These are phyloP conservation scores for Uloborus diversus DNA, from an alignment of 1,140 invertebrate species.

Conservation along the genomic window DNA sequence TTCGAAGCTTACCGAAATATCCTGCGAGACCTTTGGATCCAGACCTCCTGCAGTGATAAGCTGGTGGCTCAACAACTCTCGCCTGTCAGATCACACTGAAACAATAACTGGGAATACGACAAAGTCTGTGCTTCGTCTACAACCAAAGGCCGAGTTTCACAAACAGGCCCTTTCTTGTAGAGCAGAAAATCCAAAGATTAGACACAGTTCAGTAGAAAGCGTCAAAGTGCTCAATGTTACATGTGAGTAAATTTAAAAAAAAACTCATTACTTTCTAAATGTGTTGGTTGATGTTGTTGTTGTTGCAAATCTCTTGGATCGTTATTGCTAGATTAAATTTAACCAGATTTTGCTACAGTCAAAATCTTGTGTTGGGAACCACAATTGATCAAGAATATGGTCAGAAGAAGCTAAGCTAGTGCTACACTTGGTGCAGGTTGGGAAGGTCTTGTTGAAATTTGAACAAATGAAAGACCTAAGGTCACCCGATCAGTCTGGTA, in stretches of 20 bases:
- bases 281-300: neutral
- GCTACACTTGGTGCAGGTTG: too few species aligned
- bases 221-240: conserved; percentile 21
- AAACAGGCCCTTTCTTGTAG: conserved; percentile 1
- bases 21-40: conserved; percentile 58
- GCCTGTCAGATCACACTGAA: conserved; percentile 29
- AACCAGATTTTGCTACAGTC: neutral
- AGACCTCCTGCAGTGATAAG: conserved; percentile 58
- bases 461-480: too few species aligned
- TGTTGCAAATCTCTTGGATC: neutral
- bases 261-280: too few species aligned
- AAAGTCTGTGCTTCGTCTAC: conserved; percentile 17
- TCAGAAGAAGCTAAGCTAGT: neutral
- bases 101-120: conserved; percentile 34
- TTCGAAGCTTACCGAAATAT: conserved; percentile 45
- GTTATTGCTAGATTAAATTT: neutral
- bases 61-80: conserved; percentile 53
- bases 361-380: neutral
- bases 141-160: conserved; percentile 30
- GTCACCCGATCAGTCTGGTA: too few species aligned
- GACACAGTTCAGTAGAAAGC: neutral
- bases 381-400: conserved; percentile 14
- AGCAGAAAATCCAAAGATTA: conserved; percentile 29
- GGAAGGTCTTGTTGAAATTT: too few species aligned
- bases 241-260: conserved; percentile 34